phyloP scores from a whole-genome alignment of 2,888 invertebrate genomes.

The Schizotus pectinicornis region DNA sequence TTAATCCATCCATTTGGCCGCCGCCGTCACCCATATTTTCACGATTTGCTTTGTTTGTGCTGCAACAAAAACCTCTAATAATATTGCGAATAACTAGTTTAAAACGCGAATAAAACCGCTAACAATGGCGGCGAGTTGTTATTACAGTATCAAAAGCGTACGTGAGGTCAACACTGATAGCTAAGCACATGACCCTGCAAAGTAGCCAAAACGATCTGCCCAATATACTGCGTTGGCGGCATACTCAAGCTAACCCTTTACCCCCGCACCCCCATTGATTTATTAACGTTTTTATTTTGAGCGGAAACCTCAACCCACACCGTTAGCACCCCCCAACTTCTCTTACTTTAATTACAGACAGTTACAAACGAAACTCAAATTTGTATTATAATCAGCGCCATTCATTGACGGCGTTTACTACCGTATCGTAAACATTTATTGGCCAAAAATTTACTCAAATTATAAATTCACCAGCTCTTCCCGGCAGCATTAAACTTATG shows the following conservation, averaged over 20 bases:
- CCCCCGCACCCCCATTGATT: constrained; percentile 5
- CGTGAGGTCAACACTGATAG: constrained; percentile 28
- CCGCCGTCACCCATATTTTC: neutral
- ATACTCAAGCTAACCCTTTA: constrained; percentile 11
- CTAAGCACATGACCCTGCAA: constrained; percentile 21
- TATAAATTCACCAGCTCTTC: constrained; percentile 19
- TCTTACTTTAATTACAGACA: neutral
- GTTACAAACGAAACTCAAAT: constrained; percentile 9
- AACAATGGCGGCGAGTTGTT: constrained; percentile 20
- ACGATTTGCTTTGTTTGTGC: constrained; percentile 1
- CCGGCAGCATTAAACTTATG: constrained; percentile 14
- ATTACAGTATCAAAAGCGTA: constrained; percentile 26
- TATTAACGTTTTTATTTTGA: constrained; percentile 11
- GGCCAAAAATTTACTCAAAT: constrained; percentile 16
- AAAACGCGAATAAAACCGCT: constrained; percentile 15
- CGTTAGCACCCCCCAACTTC: too few species aligned
- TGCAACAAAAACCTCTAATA: neutral
- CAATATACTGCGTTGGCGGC: constrained; percentile 19
- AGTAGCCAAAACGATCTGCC: constrained; percentile 20
- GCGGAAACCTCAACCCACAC: too few species aligned
- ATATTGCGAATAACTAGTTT: constrained; percentile 17
- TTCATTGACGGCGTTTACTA: neutral
- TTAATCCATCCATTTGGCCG: constrained; percentile 14
- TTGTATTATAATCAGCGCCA: constrained; percentile 9
- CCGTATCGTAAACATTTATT: constrained; percentile 12